Evolutionary conservation across 1,140 invertebrate species (phyloP).

Genomic region (Drosophila neocordata): DNA sequence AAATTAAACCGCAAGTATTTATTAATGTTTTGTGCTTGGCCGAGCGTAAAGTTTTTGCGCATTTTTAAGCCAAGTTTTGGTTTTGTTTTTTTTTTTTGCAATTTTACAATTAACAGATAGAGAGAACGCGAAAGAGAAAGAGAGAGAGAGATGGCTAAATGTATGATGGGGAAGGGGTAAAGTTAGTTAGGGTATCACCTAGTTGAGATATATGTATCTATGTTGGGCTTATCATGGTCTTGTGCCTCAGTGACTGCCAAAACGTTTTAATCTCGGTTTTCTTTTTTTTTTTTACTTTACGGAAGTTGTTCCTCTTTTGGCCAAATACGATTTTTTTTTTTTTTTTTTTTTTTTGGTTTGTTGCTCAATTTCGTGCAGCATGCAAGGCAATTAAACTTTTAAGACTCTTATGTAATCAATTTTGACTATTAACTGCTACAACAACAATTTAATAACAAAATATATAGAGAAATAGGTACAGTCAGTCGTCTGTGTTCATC

Average conservation of each 20-base stretch:
- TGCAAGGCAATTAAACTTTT: slow-evolving; percentile 7
- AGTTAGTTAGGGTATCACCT: background rate
- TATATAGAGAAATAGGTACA: slow-evolving; percentile 3
- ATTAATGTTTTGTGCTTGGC: slow-evolving; percentile 79
- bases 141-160: background rate
- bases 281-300: slow-evolving; percentile 31
- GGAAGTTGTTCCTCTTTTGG: background rate
- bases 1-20: slow-evolving; percentile 80
- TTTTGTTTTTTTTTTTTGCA: slow-evolving; percentile 39
- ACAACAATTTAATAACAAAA: background rate
- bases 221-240: slow-evolving; percentile 41
- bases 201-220: background rate
- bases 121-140: too few relatives aligned
- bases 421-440: slow-evolving; percentile 9
- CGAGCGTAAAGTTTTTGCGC: slow-evolving; percentile 52
- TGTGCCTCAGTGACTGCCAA: slow-evolving; percentile 76
- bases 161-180: background rate
- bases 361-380: slow-evolving; percentile 9
- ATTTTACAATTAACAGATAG: slow-evolving; percentile 54
- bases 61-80: slow-evolving; percentile 31
- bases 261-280: slow-evolving; percentile 70
- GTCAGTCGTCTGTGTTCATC: slow-evolving; percentile 4
- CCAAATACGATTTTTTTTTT: background rate
- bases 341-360: slow-evolving; percentile 24
- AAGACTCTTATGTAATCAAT: slow-evolving; percentile 11